phyloP scores from a whole-genome alignment of 2,888 invertebrate genomes.

The Pterostichus madidus region DNA sequence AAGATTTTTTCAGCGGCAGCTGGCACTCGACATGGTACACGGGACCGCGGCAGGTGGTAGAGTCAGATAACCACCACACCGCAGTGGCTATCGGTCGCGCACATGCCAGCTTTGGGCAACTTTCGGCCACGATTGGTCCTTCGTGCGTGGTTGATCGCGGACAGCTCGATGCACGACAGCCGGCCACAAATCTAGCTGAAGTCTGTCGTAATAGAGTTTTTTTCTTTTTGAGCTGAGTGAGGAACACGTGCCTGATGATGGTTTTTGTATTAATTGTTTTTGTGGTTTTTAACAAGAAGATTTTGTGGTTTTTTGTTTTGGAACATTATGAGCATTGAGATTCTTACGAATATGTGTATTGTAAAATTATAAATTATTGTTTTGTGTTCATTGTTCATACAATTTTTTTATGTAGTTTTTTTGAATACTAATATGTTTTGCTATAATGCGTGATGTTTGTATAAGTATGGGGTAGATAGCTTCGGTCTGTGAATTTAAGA shows the following conservation, averaged over 20 bases:
- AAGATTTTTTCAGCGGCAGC: slow-evolving; percentile 37
- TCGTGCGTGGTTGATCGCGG: background rate
- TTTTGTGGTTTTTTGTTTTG: too few relatives aligned
- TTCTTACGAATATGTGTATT: too few relatives aligned
- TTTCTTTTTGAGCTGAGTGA: background rate
- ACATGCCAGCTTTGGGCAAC: slow-evolving; percentile 35
- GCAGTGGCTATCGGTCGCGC: slow-evolving; percentile 22
- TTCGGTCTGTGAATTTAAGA: too few relatives aligned
- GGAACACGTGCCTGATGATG: slow-evolving; percentile 21
- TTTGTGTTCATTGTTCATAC: too few relatives aligned
- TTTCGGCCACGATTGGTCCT: slow-evolving; percentile 7
- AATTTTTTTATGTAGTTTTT: too few relatives aligned
- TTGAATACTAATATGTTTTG: too few relatives aligned
- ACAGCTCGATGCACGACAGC: background rate
- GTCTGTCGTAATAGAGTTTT: slow-evolving; percentile 15
- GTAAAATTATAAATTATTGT: too few relatives aligned
- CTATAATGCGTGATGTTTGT: too few relatives aligned
- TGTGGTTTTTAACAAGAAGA: too few relatives aligned
- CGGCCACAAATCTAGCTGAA: too few relatives aligned
- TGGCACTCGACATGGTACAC: background rate
- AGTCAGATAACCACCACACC: background rate
- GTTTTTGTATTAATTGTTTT: background rate
- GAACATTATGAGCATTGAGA: too few relatives aligned
- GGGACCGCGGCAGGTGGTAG: slow-evolving; percentile 3
- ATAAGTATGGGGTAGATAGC: too few relatives aligned